These are phyloP conservation scores for Vanacampus margaritifer DNA, from an alignment of 2,113 vertebrate genomes.

Conservation along the genomic window DNA sequence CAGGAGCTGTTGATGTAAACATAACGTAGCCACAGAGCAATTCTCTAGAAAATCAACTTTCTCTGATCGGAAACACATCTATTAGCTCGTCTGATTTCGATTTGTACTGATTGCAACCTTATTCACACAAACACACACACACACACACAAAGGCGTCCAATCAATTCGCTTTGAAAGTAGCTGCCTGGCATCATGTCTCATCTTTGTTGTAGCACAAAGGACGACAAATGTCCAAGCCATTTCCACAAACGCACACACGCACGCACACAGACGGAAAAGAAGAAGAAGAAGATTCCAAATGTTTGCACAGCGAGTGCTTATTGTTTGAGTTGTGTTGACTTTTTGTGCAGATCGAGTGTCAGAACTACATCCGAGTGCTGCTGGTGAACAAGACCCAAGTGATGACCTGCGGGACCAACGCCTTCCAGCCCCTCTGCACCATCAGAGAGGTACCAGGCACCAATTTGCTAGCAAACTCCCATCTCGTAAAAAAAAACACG, in stretches of 20 bases:
- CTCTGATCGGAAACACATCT: slow-evolving; percentile 21
- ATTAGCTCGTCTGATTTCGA: slow-evolving; percentile 16
- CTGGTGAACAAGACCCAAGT: slow-evolving; percentile 90
- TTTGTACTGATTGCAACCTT: slow-evolving; percentile 41
- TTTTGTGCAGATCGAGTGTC: slow-evolving; percentile 85
- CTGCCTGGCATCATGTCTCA: slow-evolving; percentile 25
- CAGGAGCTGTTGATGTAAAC: neutral
- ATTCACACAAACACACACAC: slow-evolving; percentile 16
- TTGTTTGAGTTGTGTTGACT: neutral
- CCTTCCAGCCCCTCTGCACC: slow-evolving; percentile 91
- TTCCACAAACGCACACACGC: neutral
- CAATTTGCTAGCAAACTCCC: neutral
- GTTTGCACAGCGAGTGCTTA: too few relatives aligned
- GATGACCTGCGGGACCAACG: slow-evolving; percentile 95
- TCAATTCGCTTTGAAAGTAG: slow-evolving; percentile 32
- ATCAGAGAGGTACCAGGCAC: slow-evolving; percentile 83
- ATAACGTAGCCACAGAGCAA: neutral
- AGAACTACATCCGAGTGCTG: slow-evolving; percentile 95
- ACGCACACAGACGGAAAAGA: too few relatives aligned
- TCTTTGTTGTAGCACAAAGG: slow-evolving; percentile 16
- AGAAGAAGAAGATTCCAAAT: too few relatives aligned
- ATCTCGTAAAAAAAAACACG: neutral
- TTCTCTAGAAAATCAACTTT: slow-evolving; percentile 12
- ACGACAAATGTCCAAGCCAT: slow-evolving; percentile 28
- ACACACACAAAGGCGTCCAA: slow-evolving; percentile 16